These are phyloP conservation scores for Plestiodon gilberti DNA, from an alignment of 2,113 vertebrate genomes.

Conservation along the genomic window DNA sequence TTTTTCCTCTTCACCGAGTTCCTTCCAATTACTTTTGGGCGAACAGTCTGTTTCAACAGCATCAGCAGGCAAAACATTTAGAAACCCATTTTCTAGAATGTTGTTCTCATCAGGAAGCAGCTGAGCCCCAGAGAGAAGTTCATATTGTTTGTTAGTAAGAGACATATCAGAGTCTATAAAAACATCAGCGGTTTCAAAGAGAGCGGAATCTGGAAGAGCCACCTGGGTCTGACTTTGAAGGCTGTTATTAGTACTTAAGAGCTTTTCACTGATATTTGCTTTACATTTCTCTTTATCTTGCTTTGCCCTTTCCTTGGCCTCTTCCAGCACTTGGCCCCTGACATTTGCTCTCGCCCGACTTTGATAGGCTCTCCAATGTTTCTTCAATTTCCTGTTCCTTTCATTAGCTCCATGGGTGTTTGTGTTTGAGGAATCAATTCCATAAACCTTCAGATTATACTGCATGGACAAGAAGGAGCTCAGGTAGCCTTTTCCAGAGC, in stretches of 20 bases:
- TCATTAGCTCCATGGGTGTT: constrained; percentile 92
- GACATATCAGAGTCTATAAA: constrained; percentile 42
- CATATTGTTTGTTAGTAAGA: constrained; percentile 47
- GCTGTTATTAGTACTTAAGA: constrained; percentile 35
- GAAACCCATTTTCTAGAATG: constrained; percentile 65
- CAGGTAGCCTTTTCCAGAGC: constrained; percentile 97
- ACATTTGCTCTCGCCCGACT: constrained; percentile 62
- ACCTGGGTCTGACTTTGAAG: constrained; percentile 49
- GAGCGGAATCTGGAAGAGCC: constrained; percentile 36
- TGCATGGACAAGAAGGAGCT: constrained; percentile 94
- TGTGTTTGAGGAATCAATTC: constrained; percentile 92
- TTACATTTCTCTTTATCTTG: constrained; percentile 57
- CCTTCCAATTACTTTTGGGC: constrained; percentile 61
- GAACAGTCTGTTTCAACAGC: constrained; percentile 72
- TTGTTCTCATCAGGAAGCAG: constrained; percentile 51
- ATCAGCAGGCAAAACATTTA: constrained; percentile 79
- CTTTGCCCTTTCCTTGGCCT: constrained; percentile 46
- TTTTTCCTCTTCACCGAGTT: constrained; percentile 79
- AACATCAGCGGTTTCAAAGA: constrained; percentile 34
- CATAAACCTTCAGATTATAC: constrained; percentile 90
- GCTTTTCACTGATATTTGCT: constrained; percentile 27
- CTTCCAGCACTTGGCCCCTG: constrained; percentile 50
- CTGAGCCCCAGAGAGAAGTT: constrained; percentile 22
- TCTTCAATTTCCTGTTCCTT: constrained; percentile 95
- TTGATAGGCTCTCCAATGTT: constrained; percentile 87